phyloP scores from a whole-genome alignment of 2,113 vertebrate species.

The Colius striatus region DNA sequence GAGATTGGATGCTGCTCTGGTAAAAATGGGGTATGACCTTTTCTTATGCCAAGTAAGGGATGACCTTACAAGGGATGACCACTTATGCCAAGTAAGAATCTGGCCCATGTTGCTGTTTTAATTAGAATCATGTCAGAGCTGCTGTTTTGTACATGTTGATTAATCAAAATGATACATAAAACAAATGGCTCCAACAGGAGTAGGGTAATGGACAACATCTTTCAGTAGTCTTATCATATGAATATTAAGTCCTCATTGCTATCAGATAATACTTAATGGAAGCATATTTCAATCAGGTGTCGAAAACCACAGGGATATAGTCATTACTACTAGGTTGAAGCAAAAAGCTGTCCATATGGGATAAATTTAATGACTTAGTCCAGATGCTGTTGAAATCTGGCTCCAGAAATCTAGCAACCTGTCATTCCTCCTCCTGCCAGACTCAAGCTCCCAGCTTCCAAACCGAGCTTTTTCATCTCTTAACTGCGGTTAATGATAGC shows the following conservation, averaged over 20 bases:
- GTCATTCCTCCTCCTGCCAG: not conserved
- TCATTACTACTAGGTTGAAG: constrained; percentile 58
- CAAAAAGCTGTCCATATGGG: constrained; percentile 58
- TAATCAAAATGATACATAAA: constrained; percentile 15
- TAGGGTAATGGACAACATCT: not conserved
- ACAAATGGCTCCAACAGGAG: not conserved
- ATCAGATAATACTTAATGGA: constrained; percentile 21
- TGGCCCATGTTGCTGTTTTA: not conserved
- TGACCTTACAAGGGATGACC: not conserved
- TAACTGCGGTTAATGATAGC: constrained; percentile 24
- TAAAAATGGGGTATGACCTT: not conserved
- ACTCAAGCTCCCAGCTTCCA: not conserved
- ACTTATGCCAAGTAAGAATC: constrained; percentile 7
- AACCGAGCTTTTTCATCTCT: constrained; percentile 35
- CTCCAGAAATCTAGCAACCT: constrained; percentile 51
- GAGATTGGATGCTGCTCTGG: not conserved
- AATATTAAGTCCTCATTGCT: not conserved
- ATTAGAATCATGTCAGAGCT: not conserved
- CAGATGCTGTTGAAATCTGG: constrained; percentile 60
- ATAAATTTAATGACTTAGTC: constrained; percentile 61
- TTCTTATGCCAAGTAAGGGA: not conserved
- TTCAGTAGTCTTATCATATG: not conserved
- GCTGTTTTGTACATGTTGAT: not conserved
- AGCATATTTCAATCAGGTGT: constrained; percentile 24
- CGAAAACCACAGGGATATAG: constrained; percentile 38